Evolutionary conservation across 2,113 vertebrate genomes (phyloP), one percentile per base, ranked within the genome.

Genomic region (Seriola aureovittata): DNA sequence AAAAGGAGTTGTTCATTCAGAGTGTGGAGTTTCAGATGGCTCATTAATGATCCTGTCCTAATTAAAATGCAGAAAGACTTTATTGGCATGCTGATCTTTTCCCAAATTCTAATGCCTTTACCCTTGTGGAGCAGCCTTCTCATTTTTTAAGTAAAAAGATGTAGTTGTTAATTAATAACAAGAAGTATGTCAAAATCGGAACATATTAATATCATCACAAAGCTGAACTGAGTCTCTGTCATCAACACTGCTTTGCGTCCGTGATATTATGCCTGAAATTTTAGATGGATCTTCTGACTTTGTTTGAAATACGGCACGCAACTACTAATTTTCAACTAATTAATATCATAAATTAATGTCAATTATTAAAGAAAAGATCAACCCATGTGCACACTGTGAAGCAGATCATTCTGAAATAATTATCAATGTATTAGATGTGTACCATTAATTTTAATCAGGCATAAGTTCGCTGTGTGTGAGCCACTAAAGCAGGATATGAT

Each of bases 11-110:
- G 88, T 83, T 90, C 89, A 81, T 86, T 94, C 89, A 80, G 83
- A 84, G 73, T 79, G 78, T 60, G 78, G 59, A 0, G 81, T 87
- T 92, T 89, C 72, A 82, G 85, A 90, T 78, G 81, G 90, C 85
- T 91, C 88, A 79, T 85, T 93, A 92, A 90, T 90, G 89, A 91
- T 90, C 85, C 80, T 1, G 73, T 58, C 55, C 79, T 93, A 92
- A 93, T 93, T 94, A 82, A 90, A 92, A 92, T 88, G 86, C 84
- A 87, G 76, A 79, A 59, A 32, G 69, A 76, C 72, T 73, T 84
- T 79, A 89, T 83, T 90, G 87, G 71, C 82, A 74, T 50, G 71
- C 76, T 65, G 81, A 90, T 86, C 77, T 50, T 50, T 72, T 68
- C 79, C 40, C 25, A 88, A 89, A 84, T 79, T 78, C 40, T 42